Conservation (phyloP, 2,113 vertebrate genomes). For the Paramisgurnus dabryanus region DNA sequence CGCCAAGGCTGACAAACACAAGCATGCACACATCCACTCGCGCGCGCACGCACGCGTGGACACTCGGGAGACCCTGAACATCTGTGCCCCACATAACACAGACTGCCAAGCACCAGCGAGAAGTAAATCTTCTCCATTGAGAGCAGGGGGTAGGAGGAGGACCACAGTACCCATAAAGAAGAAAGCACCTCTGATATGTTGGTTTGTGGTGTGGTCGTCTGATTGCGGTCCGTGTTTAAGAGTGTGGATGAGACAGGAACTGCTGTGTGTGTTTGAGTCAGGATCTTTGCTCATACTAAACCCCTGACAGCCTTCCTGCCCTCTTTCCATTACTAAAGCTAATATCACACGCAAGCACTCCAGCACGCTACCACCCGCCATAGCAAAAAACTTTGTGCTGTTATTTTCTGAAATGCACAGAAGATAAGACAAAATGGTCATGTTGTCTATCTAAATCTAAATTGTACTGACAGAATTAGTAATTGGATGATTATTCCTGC, state of each 20-base stretch:
- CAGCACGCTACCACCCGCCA: slow-evolving; percentile 48
- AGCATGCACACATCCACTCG: slow-evolving; percentile 35
- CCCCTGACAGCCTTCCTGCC: slow-evolving; percentile 52
- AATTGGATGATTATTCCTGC: too few relatives aligned
- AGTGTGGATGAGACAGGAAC: slow-evolving; percentile 29
- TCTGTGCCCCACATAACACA: slow-evolving; percentile 64
- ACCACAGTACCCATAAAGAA: slow-evolving; percentile 26
- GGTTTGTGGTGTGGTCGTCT: slow-evolving; percentile 5
- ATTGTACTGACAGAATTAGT: too few relatives aligned
- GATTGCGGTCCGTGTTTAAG: background rate
- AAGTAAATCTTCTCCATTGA: slow-evolving; percentile 32
- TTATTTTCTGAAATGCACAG: background rate
- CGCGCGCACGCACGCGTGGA: slow-evolving; percentile 20
- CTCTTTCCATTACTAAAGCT: slow-evolving; percentile 80
- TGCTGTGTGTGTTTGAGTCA: slow-evolving; percentile 41
- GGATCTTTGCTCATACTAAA: slow-evolving; percentile 58
- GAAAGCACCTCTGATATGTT: slow-evolving; percentile 15
- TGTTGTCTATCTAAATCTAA: too few relatives aligned
- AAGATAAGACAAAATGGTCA: too few relatives aligned
- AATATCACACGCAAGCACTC: slow-evolving; percentile 74
- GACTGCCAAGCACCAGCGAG: slow-evolving; percentile 48
- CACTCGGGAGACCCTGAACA: slow-evolving; percentile 59
- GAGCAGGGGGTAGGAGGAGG: slow-evolving; percentile 46
- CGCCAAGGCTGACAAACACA: slow-evolving; percentile 54
- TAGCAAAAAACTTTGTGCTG: too few relatives aligned